Evolutionary conservation across 2,113 vertebrate genomes (phyloP).

Genomic region (Indri indri): DNA sequence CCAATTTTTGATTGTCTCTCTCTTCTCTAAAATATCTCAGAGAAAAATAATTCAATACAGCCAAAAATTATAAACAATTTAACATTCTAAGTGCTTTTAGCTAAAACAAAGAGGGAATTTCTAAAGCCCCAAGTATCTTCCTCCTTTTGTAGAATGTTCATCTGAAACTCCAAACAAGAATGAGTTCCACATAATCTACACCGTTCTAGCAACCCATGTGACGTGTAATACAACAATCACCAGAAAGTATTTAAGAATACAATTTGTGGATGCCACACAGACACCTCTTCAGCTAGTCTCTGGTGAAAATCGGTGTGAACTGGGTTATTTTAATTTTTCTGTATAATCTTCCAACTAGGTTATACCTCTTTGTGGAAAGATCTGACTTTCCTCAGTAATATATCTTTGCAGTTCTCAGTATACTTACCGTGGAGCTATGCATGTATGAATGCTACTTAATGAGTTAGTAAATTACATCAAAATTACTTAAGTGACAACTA

Average conservation of each 20-base stretch:
- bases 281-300: neutral
- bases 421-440: neutral
- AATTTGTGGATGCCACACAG: neutral
- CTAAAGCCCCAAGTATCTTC: neutral
- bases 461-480: neutral
- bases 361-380: neutral
- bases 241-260: neutral
- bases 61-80: neutral
- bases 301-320: neutral
- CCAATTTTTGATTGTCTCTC: neutral
- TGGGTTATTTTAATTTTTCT: neutral
- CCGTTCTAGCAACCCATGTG: neutral
- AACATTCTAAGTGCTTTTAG: neutral
- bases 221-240: neutral
- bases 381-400: neutral
- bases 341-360: neutral
- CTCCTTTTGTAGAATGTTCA: conserved; percentile 10
- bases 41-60: neutral
- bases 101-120: neutral
- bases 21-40: conserved; percentile 4
- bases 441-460: neutral
- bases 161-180: neutral
- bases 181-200: neutral
- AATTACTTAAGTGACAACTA: neutral
- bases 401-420: neutral